Conservation (phyloP, 2,888 invertebrate genomes). For the Eustalomyia histrio region DNA sequence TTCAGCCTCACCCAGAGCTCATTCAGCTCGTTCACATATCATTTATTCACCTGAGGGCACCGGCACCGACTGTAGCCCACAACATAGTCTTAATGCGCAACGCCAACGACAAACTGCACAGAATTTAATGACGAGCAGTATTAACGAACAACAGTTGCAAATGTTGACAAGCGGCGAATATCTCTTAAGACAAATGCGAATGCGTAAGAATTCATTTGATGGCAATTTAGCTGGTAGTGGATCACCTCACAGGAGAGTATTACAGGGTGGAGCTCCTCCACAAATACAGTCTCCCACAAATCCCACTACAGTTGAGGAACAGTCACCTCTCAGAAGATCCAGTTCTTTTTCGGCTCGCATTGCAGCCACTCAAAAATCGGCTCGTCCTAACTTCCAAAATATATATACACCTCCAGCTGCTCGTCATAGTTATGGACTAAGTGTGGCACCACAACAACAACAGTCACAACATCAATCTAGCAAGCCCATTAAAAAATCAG, state of each 20-base stretch:
- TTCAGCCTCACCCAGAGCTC: slow-evolving; percentile 69
- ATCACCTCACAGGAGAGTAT: slow-evolving; percentile 61
- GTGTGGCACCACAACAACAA: slow-evolving; percentile 53
- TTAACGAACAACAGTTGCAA: slow-evolving; percentile 78
- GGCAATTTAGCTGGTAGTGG: slow-evolving; percentile 67
- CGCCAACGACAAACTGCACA: slow-evolving; percentile 61
- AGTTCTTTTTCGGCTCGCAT: slow-evolving; percentile 83
- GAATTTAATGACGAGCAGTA: slow-evolving; percentile 77
- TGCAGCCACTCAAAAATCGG: slow-evolving; percentile 64
- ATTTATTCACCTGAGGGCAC: slow-evolving; percentile 71
- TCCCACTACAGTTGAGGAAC: slow-evolving; percentile 52
- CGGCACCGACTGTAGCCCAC: slow-evolving; percentile 75
- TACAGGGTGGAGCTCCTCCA: slow-evolving; percentile 56
- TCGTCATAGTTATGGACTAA: slow-evolving; percentile 70
- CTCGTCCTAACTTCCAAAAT: slow-evolving; percentile 75
- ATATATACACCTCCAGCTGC: slow-evolving; percentile 77
- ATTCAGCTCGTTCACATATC: slow-evolving; percentile 68
- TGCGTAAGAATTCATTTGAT: slow-evolving; percentile 79
- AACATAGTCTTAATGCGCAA: slow-evolving; percentile 73
- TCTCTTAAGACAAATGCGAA: slow-evolving; percentile 74
- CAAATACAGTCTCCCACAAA: slow-evolving; percentile 66
- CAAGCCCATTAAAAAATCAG: slow-evolving; percentile 77
- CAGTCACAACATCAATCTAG: slow-evolving; percentile 56
- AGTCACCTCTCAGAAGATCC: slow-evolving; percentile 83
- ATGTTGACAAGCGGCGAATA: slow-evolving; percentile 76